These are phyloP conservation scores for Ephydatia muelleri DNA, from an alignment of 37 sponge, comb jelly and placozoan genomes.

Conservation along the genomic window DNA sequence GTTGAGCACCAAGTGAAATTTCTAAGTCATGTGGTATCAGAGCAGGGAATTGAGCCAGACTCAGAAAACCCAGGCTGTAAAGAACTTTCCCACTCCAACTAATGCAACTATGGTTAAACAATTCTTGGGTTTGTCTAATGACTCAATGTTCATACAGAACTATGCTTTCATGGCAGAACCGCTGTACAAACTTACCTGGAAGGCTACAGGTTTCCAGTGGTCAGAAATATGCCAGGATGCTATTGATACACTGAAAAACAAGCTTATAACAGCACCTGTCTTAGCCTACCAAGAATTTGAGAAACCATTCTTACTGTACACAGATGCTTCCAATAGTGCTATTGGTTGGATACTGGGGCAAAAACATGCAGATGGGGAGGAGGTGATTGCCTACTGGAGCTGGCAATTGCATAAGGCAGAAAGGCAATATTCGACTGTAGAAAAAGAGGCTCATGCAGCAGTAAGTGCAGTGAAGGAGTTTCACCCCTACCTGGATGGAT, in stretches of 20 bases:
- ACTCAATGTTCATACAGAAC: too few relatives aligned
- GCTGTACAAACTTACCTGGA: too few relatives aligned
- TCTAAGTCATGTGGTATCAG: too few relatives aligned
- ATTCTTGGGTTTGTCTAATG: too few relatives aligned
- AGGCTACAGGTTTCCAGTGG: too few relatives aligned
- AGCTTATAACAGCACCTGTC: neutral
- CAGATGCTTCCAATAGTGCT: constrained; percentile 8
- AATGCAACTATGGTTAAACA: too few relatives aligned
- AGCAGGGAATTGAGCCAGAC: too few relatives aligned
- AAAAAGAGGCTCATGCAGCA: constrained; percentile 10
- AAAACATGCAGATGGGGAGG: neutral
- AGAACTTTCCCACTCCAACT: too few relatives aligned
- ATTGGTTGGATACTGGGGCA: constrained; percentile 9
- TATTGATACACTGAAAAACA: constrained; percentile 1
- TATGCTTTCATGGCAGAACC: too few relatives aligned
- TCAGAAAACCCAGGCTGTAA: too few relatives aligned
- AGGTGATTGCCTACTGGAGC: constrained; percentile 5
- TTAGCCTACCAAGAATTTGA: constrained; percentile 9
- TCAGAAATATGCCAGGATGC: neutral
- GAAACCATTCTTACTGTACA: neutral
- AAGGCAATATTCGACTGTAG: constrained; percentile 2
- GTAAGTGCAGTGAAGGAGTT: constrained; percentile 2
- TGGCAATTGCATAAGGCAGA: neutral
- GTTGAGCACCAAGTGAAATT: too few relatives aligned
- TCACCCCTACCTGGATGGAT: constrained; percentile 2